phyloP scores from a whole-genome alignment of 2,113 vertebrate species.

The Hylia prasina region DNA sequence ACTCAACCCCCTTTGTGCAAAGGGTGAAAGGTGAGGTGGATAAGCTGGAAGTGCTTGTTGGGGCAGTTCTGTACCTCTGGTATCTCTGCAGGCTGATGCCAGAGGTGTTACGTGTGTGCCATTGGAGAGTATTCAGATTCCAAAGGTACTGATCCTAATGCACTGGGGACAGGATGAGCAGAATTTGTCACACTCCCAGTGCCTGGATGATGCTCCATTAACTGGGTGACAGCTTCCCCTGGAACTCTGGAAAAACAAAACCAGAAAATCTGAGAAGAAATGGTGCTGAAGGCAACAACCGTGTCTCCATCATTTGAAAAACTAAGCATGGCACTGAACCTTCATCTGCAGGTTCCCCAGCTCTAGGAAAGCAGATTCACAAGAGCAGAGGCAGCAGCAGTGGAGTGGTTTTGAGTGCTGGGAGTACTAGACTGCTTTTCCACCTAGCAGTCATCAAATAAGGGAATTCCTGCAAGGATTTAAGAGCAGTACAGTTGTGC shows the following conservation, averaged over 20 bases:
- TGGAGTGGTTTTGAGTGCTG: neutral
- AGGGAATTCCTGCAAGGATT: neutral
- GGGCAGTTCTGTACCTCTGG: neutral
- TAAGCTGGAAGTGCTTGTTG: conserved; percentile 12
- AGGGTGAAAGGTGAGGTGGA: neutral
- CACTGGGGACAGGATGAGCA: neutral
- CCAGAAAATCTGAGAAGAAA: neutral
- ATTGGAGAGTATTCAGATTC: neutral
- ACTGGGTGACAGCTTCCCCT: neutral
- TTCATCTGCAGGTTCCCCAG: neutral
- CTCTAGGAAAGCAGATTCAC: neutral
- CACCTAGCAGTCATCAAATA: neutral
- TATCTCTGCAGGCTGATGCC: neutral
- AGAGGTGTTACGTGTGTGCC: neutral
- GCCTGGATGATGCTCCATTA: neutral
- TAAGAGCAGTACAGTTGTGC: neutral
- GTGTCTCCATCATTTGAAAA: neutral
- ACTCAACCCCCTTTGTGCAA: neutral
- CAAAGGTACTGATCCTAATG: neutral
- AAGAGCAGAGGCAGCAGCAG: neutral
- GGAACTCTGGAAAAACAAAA: neutral
- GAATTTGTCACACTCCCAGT: neutral
- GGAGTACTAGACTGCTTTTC: neutral
- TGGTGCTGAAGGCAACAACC: neutral
- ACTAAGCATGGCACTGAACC: neutral